These are phyloP conservation scores for Augochlorella aurata DNA, from an alignment of 2,888 invertebrate species.

Conservation along the genomic window DNA sequence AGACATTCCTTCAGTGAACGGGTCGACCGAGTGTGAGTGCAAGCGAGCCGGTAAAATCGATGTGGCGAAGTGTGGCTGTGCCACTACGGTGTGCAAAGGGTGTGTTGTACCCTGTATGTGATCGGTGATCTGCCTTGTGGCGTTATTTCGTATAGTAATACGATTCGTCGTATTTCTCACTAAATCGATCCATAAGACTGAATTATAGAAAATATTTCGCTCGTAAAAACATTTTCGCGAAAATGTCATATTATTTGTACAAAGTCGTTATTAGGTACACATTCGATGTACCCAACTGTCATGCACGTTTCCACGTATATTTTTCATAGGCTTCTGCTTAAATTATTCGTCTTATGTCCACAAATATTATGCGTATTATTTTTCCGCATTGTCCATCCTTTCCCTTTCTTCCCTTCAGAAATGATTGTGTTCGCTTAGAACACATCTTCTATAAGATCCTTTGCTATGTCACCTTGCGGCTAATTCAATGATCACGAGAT, in stretches of 20 bases:
- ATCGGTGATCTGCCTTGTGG: slow-evolving; percentile 63
- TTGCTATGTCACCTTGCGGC: neutral
- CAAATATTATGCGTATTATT: neutral
- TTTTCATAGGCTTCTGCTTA: neutral
- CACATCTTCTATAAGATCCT: neutral
- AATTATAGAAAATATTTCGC: neutral
- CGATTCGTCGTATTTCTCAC: slow-evolving; percentile 23
- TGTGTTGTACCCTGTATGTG: slow-evolving; percentile 67
- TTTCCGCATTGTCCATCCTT: neutral
- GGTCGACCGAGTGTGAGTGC: slow-evolving; percentile 72
- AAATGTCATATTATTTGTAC: neutral
- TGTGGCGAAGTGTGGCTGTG: slow-evolving; percentile 80
- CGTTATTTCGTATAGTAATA: slow-evolving; percentile 46
- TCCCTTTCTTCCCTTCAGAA: neutral
- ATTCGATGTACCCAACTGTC: neutral
- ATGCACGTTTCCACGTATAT: neutral
- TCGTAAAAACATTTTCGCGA: neutral
- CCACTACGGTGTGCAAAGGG: slow-evolving; percentile 69
- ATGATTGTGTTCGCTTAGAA: neutral
- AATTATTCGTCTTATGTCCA: neutral
- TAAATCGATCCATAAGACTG: slow-evolving; percentile 12
- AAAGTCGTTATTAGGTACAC: neutral
- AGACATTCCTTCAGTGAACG: slow-evolving; percentile 78
- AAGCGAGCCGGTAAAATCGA: slow-evolving; percentile 81
- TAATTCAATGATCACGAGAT: neutral